Percentiles rank a stretch among this genome's conserved stretches.
phyloP scores from a whole-genome alignment of 2,797 vertebrate genomes.

The Lacerta agilis region DNA sequence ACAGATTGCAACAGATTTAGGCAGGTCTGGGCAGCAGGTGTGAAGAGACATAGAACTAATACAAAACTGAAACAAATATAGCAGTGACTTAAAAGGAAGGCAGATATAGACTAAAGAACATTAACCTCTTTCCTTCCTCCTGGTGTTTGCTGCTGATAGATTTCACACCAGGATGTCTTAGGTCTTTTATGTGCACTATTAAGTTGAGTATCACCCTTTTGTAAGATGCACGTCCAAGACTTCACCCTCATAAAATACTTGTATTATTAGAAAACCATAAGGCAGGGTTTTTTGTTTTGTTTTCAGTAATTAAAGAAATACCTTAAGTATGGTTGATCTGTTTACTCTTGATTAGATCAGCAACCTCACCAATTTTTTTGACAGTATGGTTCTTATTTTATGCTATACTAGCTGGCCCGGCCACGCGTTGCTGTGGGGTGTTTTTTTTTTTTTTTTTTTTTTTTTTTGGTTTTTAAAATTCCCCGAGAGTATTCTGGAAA shows the following conservation, averaged over 20 bases:
- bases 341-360: background rate
- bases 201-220: background rate
- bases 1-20: background rate
- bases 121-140: conserved; percentile 10
- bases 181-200: background rate
- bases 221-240: background rate
- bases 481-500: no score
- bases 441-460: no score
- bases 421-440: no score
- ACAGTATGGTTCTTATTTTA: background rate
- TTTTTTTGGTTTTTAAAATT: no score
- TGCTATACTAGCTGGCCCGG: no score
- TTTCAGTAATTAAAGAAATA: background rate
- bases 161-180: background rate
- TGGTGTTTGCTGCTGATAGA: conserved; percentile 8
- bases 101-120: background rate
- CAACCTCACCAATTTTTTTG: background rate
- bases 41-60: background rate
- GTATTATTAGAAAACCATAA: conserved; percentile 11
- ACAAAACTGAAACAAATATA: background rate
- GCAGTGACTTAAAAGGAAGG: background rate
- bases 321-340: background rate
- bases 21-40: background rate
- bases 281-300: background rate
- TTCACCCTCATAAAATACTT: conserved; percentile 3